phyloP scores from a whole-genome alignment of 2,113 vertebrate species.

The Meriones unguiculatus region DNA sequence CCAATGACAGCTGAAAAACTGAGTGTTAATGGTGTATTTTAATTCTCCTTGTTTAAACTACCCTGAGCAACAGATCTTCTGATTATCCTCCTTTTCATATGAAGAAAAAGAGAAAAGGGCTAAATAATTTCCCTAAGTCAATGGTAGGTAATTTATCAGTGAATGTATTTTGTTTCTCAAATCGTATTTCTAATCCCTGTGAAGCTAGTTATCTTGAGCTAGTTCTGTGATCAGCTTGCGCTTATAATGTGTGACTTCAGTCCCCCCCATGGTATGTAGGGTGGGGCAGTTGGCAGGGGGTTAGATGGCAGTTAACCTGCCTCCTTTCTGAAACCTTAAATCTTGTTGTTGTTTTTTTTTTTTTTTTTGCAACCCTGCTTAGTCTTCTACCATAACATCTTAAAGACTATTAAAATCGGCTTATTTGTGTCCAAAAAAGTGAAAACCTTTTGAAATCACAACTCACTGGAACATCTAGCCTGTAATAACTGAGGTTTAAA shows the following conservation, averaged over 20 bases:
- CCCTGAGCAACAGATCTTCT: not conserved
- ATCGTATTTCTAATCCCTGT: not conserved
- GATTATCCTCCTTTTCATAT: not conserved
- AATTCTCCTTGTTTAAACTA: slow-evolving; percentile 21
- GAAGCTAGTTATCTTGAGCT: not conserved
- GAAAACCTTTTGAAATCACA: not conserved
- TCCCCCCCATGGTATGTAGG: not conserved
- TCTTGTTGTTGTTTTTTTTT: not conserved
- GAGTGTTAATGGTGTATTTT: not conserved
- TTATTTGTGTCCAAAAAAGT: not conserved
- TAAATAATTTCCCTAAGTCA: not conserved
- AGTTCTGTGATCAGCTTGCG: not conserved
- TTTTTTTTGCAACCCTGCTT: not conserved
- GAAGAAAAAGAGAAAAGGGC: not conserved
- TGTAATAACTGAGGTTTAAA: slow-evolving; percentile 46
- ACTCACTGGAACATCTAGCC: not conserved
- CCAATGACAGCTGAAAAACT: not conserved
- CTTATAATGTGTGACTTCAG: not conserved
- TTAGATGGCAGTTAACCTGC: not conserved
- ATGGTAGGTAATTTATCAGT: not conserved
- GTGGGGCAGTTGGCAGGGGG: no score
- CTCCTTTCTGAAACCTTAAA: not conserved
- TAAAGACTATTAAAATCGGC: not conserved
- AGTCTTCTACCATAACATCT: not conserved
- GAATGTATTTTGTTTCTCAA: not conserved